Evolutionary conservation across 2,797 vertebrate genomes (phyloP), one percentile per base, ranked within the genome.

Genomic region (Ambastaia sidthimunki): DNA sequence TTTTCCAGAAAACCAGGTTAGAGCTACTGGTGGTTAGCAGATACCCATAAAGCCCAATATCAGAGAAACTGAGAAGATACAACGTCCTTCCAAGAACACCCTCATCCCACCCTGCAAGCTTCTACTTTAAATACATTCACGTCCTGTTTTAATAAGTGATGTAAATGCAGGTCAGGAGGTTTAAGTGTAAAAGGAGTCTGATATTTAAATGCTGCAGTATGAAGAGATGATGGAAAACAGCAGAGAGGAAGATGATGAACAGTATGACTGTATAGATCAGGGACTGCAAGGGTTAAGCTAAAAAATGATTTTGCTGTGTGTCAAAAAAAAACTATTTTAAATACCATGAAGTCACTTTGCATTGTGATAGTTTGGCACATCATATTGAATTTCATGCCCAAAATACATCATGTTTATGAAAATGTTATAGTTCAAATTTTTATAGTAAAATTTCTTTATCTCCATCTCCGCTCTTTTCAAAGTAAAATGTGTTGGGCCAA

Each of bases 391-490:
- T 37, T 37, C 34, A 37, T 37, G 6, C 34, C 6, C 6, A 37
- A 37, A 37, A 6, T 37, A 37, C 34, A 37, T 37, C 34, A 6
- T 7, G 34, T 37, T 37, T 37, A 37, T 1, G 34, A 37, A 37
- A 37, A 37, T 37, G 34, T 37, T 37, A 37, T 7, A 37, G 9
- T 37, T 6, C 34, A 37, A 37, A 6, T n/a, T n/a, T n/a, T n/a
- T n/a, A n/a, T n/a, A n/a, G n/a, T n/a, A 71, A 25, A 0, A 12
- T 34, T 37, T 3, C 47, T 18, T 10, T 4, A 71, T 72, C 77
- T 66, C 76, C 73, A 70, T 82, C 80, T 80, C 74, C 50, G 68
- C 82, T 85, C 77, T 86, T 87, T 83, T 77, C 82, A 52, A 11
- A 50, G n/a, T 72, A 63, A 68, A 79, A 52, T 52, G 13, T 41